Conservation (phyloP, 1,140 invertebrate species). For the Reticulitermes speratus region DNA sequence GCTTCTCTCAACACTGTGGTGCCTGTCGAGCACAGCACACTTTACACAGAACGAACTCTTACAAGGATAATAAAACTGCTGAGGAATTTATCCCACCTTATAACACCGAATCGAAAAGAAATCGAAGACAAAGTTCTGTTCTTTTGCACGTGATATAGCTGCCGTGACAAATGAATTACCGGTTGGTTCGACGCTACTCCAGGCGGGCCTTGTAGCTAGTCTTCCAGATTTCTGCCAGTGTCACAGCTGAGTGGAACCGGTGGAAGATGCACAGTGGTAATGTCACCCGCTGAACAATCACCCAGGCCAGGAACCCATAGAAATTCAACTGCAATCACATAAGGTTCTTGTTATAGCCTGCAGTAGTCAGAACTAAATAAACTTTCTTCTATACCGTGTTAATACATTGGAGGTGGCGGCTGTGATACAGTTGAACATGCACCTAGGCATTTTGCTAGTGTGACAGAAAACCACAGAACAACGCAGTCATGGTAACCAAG, state of each 20-base stretch:
- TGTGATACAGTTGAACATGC: too few species aligned
- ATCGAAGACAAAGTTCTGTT: neutral
- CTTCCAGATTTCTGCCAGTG: constrained; percentile 97
- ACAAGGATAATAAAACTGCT: neutral
- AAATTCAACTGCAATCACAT: constrained; percentile 71
- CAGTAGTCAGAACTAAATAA: too few species aligned
- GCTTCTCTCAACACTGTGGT: too few species aligned
- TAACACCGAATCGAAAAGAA: neutral
- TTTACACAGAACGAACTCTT: neutral
- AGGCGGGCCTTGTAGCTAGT: constrained; percentile 91
- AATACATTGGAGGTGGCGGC: too few species aligned
- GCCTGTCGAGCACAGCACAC: neutral
- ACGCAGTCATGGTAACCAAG: too few species aligned
- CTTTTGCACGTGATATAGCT: neutral
- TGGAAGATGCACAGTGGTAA: constrained; percentile 95
- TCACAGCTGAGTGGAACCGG: constrained; percentile 95
- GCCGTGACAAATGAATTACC: neutral
- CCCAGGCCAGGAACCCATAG: constrained; percentile 93
- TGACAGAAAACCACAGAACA: too few species aligned
- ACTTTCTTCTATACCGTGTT: too few species aligned
- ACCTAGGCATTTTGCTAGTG: too few species aligned
- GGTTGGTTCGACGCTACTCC: constrained; percentile 58
- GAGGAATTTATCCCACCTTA: neutral
- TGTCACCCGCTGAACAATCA: constrained; percentile 88
- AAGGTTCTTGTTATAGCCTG: too few species aligned